Evolutionary conservation across 2,888 invertebrate genomes (phyloP).

Genomic region (Folsomia manolachei): DNA sequence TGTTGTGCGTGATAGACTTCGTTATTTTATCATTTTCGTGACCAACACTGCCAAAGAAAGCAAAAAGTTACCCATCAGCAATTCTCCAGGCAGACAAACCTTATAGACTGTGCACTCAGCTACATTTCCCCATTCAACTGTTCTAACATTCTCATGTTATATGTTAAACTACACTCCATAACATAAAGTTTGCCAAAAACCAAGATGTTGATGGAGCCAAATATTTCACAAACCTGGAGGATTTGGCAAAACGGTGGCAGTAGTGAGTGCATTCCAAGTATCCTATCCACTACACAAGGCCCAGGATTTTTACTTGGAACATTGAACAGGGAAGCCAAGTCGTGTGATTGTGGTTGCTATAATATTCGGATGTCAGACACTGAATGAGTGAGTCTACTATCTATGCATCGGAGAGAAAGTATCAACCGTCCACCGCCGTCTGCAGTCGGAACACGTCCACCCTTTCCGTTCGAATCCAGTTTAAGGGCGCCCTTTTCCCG

Average conservation of each 20-base stretch:
- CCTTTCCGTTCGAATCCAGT: slow-evolving; percentile 14
- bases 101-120: neutral
- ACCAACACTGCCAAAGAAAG: neutral
- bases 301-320: neutral
- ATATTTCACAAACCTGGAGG: neutral
- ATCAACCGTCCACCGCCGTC: neutral
- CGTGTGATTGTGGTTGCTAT: too few species aligned
- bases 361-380: too few species aligned
- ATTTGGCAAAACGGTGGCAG: slow-evolving; percentile 1
- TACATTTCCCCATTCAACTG: neutral
- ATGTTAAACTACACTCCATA: neutral
- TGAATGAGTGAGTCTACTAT: neutral
- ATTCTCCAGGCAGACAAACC: neutral
- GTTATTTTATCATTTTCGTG: slow-evolving; percentile 17
- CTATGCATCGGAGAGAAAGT: neutral
- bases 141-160: neutral
- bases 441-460: slow-evolving; percentile 6
- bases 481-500: slow-evolving; percentile 3
- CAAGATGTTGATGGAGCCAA: neutral
- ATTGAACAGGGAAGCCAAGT: neutral
- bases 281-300: neutral
- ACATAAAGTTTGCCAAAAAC: slow-evolving; percentile 16
- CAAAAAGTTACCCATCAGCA: neutral
- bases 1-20: slow-evolving; percentile 20
- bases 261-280: neutral